Conservation (phyloP, 1,140 invertebrate genomes). For the Heliconius hermathena region DNA sequence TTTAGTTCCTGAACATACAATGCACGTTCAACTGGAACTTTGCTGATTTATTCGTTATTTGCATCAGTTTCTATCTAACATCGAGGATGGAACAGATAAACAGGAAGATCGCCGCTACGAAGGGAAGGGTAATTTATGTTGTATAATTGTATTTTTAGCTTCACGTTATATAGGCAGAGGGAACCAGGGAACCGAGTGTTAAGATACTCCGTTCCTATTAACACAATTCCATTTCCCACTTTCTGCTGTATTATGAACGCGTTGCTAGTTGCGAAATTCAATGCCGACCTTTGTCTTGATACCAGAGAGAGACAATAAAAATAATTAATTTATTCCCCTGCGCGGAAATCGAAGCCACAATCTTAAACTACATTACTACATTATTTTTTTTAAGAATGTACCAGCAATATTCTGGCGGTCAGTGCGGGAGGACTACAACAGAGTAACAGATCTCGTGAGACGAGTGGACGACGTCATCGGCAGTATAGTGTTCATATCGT, state of each 20-base stretch:
- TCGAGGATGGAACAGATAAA: slow-evolving; percentile 82
- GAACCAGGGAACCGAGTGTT: no score
- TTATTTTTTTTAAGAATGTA: slow-evolving; percentile 64
- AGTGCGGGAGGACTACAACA: slow-evolving; percentile 83
- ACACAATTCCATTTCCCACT: no score
- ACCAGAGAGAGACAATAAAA: no score
- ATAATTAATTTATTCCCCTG: no score
- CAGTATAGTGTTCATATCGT: slow-evolving; percentile 85
- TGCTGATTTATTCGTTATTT: slow-evolving; percentile 83
- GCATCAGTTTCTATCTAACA: slow-evolving; percentile 82
- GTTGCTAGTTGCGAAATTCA: no score
- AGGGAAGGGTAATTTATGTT: slow-evolving; percentile 48
- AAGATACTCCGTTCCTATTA: no score
- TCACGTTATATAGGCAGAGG: no score
- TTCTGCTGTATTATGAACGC: no score
- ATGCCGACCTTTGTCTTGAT: no score
- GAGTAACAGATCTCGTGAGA: slow-evolving; percentile 80
- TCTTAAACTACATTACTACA: no score
- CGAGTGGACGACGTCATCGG: slow-evolving; percentile 82
- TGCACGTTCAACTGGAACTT: slow-evolving; percentile 84
- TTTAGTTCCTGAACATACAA: slow-evolving; percentile 78
- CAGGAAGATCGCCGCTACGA: slow-evolving; percentile 76
- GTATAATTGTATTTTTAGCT: neutral
- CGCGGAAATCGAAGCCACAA: no score
- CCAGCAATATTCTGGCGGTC: slow-evolving; percentile 83